phyloP scores from a whole-genome alignment of 2,888 invertebrate species.

The Uropetala carovei region DNA sequence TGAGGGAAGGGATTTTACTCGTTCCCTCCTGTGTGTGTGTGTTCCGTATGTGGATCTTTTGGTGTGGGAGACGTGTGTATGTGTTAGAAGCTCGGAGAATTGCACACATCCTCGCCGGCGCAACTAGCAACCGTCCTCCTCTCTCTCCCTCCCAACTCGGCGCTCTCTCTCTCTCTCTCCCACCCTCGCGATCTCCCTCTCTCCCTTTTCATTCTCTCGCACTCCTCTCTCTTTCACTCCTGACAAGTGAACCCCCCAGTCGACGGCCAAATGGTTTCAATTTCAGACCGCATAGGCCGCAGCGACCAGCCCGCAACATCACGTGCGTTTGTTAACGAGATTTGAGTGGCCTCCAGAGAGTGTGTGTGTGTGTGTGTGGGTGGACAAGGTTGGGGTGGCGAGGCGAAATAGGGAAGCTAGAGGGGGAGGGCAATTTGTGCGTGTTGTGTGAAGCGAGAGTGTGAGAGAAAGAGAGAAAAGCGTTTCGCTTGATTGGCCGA shows the following conservation, averaged over 20 bases:
- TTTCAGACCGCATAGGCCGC: neutral
- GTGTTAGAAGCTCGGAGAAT: neutral
- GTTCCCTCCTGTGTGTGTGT: neutral
- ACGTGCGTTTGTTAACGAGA: constrained; percentile 16
- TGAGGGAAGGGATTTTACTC: neutral
- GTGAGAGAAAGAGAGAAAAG: neutral
- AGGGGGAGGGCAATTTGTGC: too few relatives aligned
- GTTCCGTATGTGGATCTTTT: neutral
- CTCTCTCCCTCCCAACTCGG: neutral
- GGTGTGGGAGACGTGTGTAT: neutral
- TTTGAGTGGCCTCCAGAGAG: neutral
- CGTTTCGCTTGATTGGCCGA: neutral
- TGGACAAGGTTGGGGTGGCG: neutral
- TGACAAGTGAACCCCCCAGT: neutral
- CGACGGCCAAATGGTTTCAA: neutral
- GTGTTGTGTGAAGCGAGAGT: too few relatives aligned
- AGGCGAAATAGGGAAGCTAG: neutral
- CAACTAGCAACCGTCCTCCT: neutral
- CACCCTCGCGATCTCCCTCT: neutral
- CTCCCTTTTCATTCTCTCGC: neutral
- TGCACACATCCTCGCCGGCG: neutral
- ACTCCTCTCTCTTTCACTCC: neutral
- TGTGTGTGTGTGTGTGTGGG: too few relatives aligned
- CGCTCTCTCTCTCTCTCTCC: neutral
- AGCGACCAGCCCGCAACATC: constrained; percentile 6